Base-by-base conservation (phyloP, 2,113 vertebrate genomes). In the Phyllostomus discolor region DNA sequence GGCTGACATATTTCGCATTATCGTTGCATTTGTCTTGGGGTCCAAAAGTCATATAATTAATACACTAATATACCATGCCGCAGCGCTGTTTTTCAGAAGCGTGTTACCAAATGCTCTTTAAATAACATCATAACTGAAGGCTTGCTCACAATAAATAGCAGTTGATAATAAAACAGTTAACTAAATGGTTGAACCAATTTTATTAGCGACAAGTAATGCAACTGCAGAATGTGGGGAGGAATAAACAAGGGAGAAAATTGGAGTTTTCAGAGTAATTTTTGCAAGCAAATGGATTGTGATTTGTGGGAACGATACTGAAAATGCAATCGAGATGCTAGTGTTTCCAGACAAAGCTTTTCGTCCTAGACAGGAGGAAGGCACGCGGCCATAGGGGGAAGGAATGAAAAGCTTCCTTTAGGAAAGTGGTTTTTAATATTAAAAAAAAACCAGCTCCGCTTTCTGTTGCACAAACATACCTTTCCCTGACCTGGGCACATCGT, bases 141-240 rank as follows among this genome's bases (percentile, higher is more conserved):
- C 96, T 97, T 97, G 93, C 96, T 98, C 96, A 83, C 43, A 46
- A 89, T 38, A 50, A 64, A 95, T 93, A 95, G 96, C 96, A 95
- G 96, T 97, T 94, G 97, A 98, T 97, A 97, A 98, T 97, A 95
- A 98, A 96, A 96, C 64, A 76, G 86, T 73, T 86, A 73, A 52
- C 38, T 2, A 72, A 82, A 38, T n/a, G 72, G 52, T 48, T 57
- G 72, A 48, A 48, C 57, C 57, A 1, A 87, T 90, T 86, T 92
- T 79, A 92, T 95, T 83, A 95, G 84, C 12, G 26, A 26, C 41
- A 64, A n/a, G 91, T 14, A 50, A 79, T 12, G 41, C 48, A 41
- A 67, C 35, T 50, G 91, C 66, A 92, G 90, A 95, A 80, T 50
- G 11, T 8, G 17, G 57, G n/a, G 38, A 66, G 76, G 85, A 54